Conservation (phyloP, 2,113 vertebrate genomes). For the Hydrolagus affinis region DNA sequence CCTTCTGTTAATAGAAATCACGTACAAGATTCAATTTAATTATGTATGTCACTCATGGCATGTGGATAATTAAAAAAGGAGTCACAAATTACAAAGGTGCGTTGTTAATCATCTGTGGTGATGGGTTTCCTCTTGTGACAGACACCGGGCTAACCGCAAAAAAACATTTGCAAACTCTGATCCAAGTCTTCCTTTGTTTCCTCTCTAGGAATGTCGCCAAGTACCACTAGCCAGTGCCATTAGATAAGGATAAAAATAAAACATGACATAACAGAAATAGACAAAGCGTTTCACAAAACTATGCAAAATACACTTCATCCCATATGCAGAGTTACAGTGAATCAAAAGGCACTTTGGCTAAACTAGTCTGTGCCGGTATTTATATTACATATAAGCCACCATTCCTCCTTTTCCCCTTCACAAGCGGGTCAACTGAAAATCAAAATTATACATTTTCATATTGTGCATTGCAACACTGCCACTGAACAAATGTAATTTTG, state of each 20-base stretch:
- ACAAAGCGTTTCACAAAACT: not conserved
- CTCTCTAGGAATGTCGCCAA: not conserved
- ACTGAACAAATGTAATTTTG: too few species aligned
- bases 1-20: conserved; percentile 58
- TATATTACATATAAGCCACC: too few species aligned
- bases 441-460: too few species aligned
- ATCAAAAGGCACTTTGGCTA: too few species aligned
- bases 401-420: too few species aligned
- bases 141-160: not conserved
- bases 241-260: not conserved
- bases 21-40: conserved; percentile 18
- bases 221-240: not conserved
- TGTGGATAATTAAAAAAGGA: conserved; percentile 25
- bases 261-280: not conserved
- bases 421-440: too few species aligned
- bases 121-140: not conserved
- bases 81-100: not conserved
- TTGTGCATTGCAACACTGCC: too few species aligned
- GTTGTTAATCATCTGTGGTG: conserved; percentile 14
- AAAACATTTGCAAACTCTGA: not conserved
- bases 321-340: too few species aligned
- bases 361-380: too few species aligned
- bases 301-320: too few species aligned
- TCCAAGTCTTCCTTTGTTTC: not conserved
- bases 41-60: conserved; percentile 17